phyloP scores from a whole-genome alignment of 2,888 invertebrate species.

The Zootermopsis nevadensis region DNA sequence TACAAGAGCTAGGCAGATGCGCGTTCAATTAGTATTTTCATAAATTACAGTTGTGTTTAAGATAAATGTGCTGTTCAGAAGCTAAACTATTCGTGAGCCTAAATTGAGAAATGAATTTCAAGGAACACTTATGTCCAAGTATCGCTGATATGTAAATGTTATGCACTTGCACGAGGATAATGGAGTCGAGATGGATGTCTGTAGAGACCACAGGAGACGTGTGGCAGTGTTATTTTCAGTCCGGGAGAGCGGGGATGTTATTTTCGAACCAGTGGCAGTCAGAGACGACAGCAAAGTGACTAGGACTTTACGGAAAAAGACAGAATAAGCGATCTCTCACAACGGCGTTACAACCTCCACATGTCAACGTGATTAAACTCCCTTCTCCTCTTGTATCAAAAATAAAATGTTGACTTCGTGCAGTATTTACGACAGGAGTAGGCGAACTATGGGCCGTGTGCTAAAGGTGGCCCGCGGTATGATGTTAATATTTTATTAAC shows the following conservation, averaged over 20 bases:
- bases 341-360: background rate
- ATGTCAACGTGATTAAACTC: background rate
- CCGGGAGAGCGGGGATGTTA: background rate
- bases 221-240: slow-evolving; percentile 6
- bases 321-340: background rate
- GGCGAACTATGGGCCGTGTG: too few species aligned
- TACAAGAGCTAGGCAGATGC: too few species aligned
- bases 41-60: too few species aligned
- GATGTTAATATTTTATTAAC: too few species aligned
- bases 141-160: too few species aligned
- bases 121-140: too few species aligned
- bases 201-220: background rate
- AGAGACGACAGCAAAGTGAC: background rate
- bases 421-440: background rate
- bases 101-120: too few species aligned
- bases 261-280: background rate
- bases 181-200: background rate
- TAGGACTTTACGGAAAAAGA: slow-evolving; percentile 4
- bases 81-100: too few species aligned
- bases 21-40: too few species aligned
- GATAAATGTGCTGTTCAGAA: too few species aligned
- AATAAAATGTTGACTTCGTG: background rate
- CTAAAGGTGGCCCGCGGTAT: too few species aligned
- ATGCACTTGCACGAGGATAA: too few species aligned
- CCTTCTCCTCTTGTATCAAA: background rate